Conservation (phyloP, 2,113 vertebrate genomes). For the Amphilophus citrinellus region DNA sequence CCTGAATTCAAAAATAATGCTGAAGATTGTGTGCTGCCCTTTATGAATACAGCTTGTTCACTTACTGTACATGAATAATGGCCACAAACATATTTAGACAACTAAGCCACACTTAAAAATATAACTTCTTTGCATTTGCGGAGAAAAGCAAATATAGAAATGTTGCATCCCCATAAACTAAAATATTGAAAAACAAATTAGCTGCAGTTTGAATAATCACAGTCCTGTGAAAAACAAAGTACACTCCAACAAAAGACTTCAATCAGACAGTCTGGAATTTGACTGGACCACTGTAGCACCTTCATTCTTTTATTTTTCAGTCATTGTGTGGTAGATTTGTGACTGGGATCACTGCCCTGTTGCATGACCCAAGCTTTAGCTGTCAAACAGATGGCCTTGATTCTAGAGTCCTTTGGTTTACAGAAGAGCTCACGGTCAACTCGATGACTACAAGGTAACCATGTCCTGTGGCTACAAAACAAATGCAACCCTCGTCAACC, state of each 20-base stretch:
- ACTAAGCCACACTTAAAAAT: background rate
- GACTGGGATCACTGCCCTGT: background rate
- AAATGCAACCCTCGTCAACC: background rate
- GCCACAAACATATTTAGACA: background rate
- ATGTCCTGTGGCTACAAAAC: background rate
- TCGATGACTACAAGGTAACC: background rate
- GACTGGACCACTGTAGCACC: background rate
- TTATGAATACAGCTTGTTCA: background rate
- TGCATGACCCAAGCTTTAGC: background rate
- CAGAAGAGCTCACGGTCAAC: background rate
- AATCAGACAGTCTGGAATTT: background rate
- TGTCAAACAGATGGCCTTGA: background rate
- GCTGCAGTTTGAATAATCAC: background rate
- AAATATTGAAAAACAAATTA: background rate
- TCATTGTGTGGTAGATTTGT: background rate
- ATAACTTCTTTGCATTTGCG: background rate
- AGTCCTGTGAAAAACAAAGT: background rate
- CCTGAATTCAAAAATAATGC: background rate
- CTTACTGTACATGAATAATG: background rate
- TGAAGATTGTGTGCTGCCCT: background rate
- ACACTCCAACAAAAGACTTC: background rate
- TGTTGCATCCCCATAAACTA: background rate
- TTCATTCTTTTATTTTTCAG: background rate
- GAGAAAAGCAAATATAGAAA: background rate
- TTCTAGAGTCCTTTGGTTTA: background rate